phyloP scores from a whole-genome alignment of 1,140 invertebrate genomes.

The Drosophila sulfurigaster region DNA sequence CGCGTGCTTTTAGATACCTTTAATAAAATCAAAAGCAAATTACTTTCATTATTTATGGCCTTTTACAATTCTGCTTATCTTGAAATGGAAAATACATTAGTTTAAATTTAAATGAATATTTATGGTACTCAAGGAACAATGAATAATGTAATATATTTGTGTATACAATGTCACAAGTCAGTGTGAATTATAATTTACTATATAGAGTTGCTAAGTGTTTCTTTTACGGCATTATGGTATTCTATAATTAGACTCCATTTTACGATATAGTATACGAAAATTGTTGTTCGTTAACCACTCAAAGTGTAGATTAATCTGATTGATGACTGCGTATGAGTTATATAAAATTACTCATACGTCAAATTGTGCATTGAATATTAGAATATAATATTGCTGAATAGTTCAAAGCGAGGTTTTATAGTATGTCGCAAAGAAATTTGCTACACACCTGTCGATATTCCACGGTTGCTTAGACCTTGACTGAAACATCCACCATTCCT shows the following conservation, averaged over 20 bases:
- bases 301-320: background rate
- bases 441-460: slow-evolving; percentile 26
- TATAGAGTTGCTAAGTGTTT: background rate
- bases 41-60: slow-evolving; percentile 1
- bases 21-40: background rate
- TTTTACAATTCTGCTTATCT: background rate
- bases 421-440: background rate
- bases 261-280: background rate
- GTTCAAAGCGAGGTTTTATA: background rate
- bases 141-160: too few species aligned
- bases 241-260: background rate
- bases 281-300: background rate
- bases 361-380: too few species aligned
- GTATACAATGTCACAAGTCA: background rate
- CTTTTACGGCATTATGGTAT: background rate
- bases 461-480: slow-evolving; percentile 22
- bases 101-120: too few species aligned
- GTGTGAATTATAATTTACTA: background rate
- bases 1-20: background rate
- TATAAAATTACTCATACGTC: background rate
- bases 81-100: too few species aligned
- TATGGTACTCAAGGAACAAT: too few species aligned
- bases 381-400: too few species aligned
- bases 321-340: background rate
- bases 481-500: background rate